Base-by-base conservation (phyloP, 1,140 invertebrate species). In the Leptinotarsa undecemlineata region DNA sequence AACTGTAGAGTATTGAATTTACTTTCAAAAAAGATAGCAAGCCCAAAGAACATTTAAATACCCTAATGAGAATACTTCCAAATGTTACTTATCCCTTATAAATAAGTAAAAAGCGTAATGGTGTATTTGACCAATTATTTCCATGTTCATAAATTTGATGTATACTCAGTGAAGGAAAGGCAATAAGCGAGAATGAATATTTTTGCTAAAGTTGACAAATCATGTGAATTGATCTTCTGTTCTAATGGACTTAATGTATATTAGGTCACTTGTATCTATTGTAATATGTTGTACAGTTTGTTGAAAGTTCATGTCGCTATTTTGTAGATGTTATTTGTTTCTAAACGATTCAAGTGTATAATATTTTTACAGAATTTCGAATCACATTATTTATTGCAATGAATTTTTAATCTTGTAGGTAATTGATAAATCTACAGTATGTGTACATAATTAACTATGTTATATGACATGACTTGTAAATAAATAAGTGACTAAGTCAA, bases 391-490 rank as follows among this genome's bases (percentile, higher is more conserved):
- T 74, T 73, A 73, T 74, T 74, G 72, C 72, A 68, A 77, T 77
- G 42, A 57, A 70, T 73, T 76, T 73, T 62, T 73, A 70, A 76
- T 61, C 20, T 48, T 76, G 75, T 76, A 73, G 67, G 62, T 76
- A 71, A 68, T 76, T 73, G 72, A 68, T 74, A 74, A 74, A 71
- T 74, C 70, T 74, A 74, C 75, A 69, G 51, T 68, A 68, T 66
- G 19, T 73, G 26, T 64, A 64, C 15, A 23, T 64, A 64, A 19
- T 15, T 64, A 21, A 64, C 72, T 74, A 77, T 76, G 72, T 74
- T 77, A 77, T 71, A 77, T 72, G 70, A 77, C 61, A 77, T 77
- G 61, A 77, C 72, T 77, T 77, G 76, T 77, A 77, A 74, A 77
- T 77, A 77, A 77, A 57, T 51, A 70, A 57, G 26, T 70, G 17